Conservation (phyloP, 2,797 vertebrate genomes). For the Sus cebifrons region DNA sequence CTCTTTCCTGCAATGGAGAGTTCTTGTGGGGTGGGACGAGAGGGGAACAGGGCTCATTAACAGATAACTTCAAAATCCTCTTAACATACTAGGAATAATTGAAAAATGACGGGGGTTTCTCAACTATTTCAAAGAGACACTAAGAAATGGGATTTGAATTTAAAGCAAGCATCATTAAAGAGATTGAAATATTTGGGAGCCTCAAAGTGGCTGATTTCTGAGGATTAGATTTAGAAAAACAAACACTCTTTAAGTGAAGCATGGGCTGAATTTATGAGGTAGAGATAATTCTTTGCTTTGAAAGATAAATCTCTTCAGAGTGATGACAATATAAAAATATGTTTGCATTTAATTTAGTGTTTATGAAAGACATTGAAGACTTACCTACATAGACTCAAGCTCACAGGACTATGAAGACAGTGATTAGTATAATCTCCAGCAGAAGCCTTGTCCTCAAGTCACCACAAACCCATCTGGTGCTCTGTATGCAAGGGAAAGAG, state of each 20-base stretch:
- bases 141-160: constrained; percentile 80
- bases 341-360: constrained; percentile 72
- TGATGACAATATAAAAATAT: constrained; percentile 70
- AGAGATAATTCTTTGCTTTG: constrained; percentile 74
- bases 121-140: constrained; percentile 61
- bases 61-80: constrained; percentile 76
- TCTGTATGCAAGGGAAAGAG: constrained; percentile 52
- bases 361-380: constrained; percentile 55
- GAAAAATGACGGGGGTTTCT: constrained; percentile 71
- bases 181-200: constrained; percentile 79
- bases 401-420: background rate
- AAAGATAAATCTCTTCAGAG: constrained; percentile 74
- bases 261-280: constrained; percentile 63
- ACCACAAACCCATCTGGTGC: constrained; percentile 60
- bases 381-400: constrained; percentile 15
- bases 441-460: constrained; percentile 45
- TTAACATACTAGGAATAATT: constrained; percentile 76
- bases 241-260: constrained; percentile 78
- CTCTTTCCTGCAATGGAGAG: background rate
- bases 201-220: constrained; percentile 59
- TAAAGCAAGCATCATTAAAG: constrained; percentile 81
- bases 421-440: constrained; percentile 62
- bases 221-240: constrained; percentile 79
- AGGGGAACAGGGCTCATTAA: constrained; percentile 33
- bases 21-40: background rate